These are phyloP conservation scores for Brachyptera putata DNA, from an alignment of 2,888 invertebrate species.

Conservation along the genomic window DNA sequence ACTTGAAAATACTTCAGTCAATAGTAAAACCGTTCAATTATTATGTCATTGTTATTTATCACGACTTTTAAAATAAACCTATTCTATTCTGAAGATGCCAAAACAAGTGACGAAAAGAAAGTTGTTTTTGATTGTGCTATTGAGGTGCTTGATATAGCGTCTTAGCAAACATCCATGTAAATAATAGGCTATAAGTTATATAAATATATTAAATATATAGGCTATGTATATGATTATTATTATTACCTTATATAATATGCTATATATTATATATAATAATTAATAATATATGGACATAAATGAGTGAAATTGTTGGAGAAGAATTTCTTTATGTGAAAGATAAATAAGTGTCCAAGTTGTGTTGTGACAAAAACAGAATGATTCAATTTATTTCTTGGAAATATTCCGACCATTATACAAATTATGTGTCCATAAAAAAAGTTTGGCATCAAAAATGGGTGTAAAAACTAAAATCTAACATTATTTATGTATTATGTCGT, in stretches of 20 bases:
- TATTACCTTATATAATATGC: too few relatives aligned
- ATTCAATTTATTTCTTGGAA: background rate
- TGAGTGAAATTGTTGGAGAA: slow-evolving; percentile 7
- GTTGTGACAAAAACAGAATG: background rate
- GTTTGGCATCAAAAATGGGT: slow-evolving; percentile 3
- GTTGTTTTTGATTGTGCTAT: slow-evolving; percentile 11
- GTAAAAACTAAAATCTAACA: too few relatives aligned
- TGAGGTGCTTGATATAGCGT: background rate
- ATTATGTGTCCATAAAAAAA: slow-evolving; percentile 8
- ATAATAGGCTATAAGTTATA: background rate
- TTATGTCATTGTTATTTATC: background rate
- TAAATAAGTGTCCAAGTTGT: slow-evolving; percentile 2
- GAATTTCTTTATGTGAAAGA: slow-evolving; percentile 11
- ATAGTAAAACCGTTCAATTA: background rate
- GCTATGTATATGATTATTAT: too few relatives aligned
- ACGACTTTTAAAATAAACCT: background rate
- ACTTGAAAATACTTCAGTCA: background rate
- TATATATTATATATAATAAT: background rate
- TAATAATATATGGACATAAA: background rate
- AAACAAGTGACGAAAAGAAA: slow-evolving; percentile 5
- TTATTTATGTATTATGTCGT: slow-evolving; percentile 1
- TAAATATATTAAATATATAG: slow-evolving; percentile 7
- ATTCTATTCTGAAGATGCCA: slow-evolving; percentile 26
- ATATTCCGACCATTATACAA: slow-evolving; percentile 2
- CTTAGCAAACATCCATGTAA: background rate